These are phyloP conservation scores for Symphodus melops DNA, from an alignment of 2,113 vertebrate species.

Conservation along the genomic window DNA sequence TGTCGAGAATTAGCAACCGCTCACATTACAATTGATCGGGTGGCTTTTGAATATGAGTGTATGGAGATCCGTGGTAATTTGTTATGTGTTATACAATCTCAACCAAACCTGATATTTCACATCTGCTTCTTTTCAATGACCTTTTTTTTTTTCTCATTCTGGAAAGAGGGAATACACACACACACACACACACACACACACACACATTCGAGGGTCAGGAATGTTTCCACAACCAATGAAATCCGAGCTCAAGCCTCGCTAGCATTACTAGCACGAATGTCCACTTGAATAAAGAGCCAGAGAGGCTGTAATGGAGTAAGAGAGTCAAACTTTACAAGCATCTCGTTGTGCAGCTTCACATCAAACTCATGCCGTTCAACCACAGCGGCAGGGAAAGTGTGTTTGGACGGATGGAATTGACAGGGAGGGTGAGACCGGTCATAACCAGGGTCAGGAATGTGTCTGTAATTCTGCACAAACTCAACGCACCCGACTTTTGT, in stretches of 20 bases:
- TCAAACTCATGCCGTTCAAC: conserved; percentile 15
- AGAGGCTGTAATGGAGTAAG: conserved; percentile 32
- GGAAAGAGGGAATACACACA: background rate
- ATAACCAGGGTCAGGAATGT: conserved; percentile 9
- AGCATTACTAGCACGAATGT: conserved; percentile 19
- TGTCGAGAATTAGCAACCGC: conserved; percentile 59
- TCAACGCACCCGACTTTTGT: background rate
- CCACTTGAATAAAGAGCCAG: conserved; percentile 32
- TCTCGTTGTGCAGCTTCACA: background rate
- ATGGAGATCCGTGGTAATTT: conserved; percentile 64
- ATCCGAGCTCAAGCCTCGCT: conserved; percentile 33
- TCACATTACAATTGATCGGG: conserved; percentile 66
- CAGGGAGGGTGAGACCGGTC: conserved; percentile 3
- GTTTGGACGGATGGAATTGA: conserved; percentile 27
- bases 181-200: background rate
- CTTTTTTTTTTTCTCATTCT: conserved; percentile 7
- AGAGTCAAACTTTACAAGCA: conserved; percentile 16
- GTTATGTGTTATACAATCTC: conserved; percentile 57
- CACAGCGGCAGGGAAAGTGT: conserved; percentile 16
- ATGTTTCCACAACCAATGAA: conserved; percentile 67
- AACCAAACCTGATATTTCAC: conserved; percentile 61
- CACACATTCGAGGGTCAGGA: conserved; percentile 32
- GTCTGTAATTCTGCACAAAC: background rate
- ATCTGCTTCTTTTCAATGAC: conserved; percentile 76
- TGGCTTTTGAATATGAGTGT: conserved; percentile 62